Conservation (phyloP, 2,797 vertebrate genomes). For the Enteromius paludinosus region DNA sequence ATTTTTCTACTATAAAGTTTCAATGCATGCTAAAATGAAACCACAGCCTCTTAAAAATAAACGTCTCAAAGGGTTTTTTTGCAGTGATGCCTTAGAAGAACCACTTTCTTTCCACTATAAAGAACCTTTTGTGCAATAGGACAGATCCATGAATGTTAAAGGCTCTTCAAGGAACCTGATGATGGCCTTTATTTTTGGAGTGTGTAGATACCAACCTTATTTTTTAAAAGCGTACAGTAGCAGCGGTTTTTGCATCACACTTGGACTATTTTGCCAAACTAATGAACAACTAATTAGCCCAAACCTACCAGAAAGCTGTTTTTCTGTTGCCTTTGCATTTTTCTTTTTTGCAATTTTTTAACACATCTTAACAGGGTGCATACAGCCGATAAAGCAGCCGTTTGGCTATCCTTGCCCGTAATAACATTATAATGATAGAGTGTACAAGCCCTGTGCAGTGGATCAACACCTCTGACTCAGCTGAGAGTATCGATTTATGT, state of each 20-base stretch:
- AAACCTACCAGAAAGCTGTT: background rate
- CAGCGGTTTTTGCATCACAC: background rate
- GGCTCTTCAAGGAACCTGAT: background rate
- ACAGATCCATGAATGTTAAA: background rate
- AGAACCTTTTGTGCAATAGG: background rate
- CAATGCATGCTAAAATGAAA: background rate
- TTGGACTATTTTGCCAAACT: background rate
- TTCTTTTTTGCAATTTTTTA: slow-evolving; percentile 7
- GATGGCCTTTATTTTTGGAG: background rate
- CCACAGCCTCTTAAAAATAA: background rate
- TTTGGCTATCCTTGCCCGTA: slow-evolving; percentile 4
- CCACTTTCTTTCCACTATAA: background rate
- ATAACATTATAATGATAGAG: slow-evolving; percentile 27
- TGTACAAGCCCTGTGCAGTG: slow-evolving; percentile 4
- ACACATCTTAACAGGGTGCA: background rate
- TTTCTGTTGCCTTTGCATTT: background rate
- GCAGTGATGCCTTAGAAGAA: background rate
- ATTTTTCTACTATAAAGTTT: background rate
- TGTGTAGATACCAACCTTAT: background rate
- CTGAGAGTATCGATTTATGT: slow-evolving; percentile 42
- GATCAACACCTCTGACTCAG: slow-evolving; percentile 20
- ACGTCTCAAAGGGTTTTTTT: background rate
- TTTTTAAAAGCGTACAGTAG: background rate
- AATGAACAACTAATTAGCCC: background rate
- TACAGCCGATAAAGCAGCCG: background rate